Evolutionary conservation across 2,888 invertebrate genomes (phyloP).

Genomic region (Agonopterix subpropinquella): DNA sequence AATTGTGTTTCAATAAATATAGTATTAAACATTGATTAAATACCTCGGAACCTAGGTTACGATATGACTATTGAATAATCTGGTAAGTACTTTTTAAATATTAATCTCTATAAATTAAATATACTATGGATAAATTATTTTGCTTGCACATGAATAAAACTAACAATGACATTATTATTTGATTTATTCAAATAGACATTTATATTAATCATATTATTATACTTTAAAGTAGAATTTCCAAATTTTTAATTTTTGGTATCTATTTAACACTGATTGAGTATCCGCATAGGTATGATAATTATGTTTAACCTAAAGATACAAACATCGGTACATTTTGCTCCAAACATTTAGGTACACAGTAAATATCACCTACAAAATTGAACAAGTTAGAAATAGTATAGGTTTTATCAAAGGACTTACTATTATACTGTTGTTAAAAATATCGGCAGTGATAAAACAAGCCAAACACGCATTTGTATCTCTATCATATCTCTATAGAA

Average conservation of each 20-base stretch:
- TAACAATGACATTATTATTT: constrained; percentile 57
- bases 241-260: constrained; percentile 67
- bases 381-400: constrained; percentile 74
- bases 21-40: too few relatives aligned
- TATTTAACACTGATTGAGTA: constrained; percentile 66
- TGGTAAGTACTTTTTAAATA: too few relatives aligned
- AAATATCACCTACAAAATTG: constrained; percentile 74
- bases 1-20: too few relatives aligned
- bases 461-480: constrained; percentile 44
- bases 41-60: too few relatives aligned
- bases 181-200: constrained; percentile 76
- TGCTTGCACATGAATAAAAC: constrained; percentile 40
- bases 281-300: constrained; percentile 46
- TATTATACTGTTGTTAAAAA: constrained; percentile 53
- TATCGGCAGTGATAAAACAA: constrained; percentile 71
- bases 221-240: constrained; percentile 68
- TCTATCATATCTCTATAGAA: constrained; percentile 23
- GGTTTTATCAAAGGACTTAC: constrained; percentile 70
- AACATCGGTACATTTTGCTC: constrained; percentile 61
- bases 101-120: too few relatives aligned
- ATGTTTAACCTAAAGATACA: constrained; percentile 59
- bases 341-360: constrained; percentile 69
- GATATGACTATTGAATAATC: too few relatives aligned
- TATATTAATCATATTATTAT: constrained; percentile 49
- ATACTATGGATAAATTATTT: too few relatives aligned